Conservation (phyloP, 2,888 invertebrate genomes). For the Hesperia comma region DNA sequence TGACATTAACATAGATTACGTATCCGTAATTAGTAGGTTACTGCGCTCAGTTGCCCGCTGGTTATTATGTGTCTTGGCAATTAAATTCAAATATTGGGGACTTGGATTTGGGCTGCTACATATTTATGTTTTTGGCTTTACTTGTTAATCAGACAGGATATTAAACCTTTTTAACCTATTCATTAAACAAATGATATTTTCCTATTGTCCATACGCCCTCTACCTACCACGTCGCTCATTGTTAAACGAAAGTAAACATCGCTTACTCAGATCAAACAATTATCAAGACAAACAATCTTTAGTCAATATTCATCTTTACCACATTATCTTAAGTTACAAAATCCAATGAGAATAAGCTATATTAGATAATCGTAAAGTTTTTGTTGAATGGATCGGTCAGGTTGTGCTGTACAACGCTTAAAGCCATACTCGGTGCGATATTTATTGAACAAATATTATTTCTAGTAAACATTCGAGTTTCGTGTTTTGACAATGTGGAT, state of each 20-base stretch:
- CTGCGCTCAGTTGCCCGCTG: no score
- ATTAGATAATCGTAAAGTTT: constrained; percentile 36
- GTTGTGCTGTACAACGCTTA: constrained; percentile 39
- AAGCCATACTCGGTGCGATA: constrained; percentile 22
- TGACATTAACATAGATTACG: no score
- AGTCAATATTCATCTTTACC: constrained; percentile 32
- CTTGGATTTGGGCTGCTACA: no score
- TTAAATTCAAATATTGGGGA: no score
- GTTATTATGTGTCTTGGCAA: no score
- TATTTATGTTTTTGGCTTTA: no score
- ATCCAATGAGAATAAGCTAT: constrained; percentile 18
- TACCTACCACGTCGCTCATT: constrained; percentile 27
- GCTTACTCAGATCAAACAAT: constrained; percentile 30
- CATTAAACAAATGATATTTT: constrained; percentile 10
- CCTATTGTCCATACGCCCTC: constrained; percentile 5
- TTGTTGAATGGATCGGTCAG: constrained; percentile 41
- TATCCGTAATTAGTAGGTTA: no score
- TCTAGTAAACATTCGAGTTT: constrained; percentile 49
- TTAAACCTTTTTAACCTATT: not conserved
- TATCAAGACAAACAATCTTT: constrained; percentile 9
- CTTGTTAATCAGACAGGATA: not conserved
- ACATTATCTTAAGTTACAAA: constrained; percentile 32
- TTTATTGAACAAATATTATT: constrained; percentile 48
- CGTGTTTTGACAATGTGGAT: constrained; percentile 46
- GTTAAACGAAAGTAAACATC: constrained; percentile 30